Conservation (phyloP, 1,140 invertebrate species). For the Papilio glaucus region DNA sequence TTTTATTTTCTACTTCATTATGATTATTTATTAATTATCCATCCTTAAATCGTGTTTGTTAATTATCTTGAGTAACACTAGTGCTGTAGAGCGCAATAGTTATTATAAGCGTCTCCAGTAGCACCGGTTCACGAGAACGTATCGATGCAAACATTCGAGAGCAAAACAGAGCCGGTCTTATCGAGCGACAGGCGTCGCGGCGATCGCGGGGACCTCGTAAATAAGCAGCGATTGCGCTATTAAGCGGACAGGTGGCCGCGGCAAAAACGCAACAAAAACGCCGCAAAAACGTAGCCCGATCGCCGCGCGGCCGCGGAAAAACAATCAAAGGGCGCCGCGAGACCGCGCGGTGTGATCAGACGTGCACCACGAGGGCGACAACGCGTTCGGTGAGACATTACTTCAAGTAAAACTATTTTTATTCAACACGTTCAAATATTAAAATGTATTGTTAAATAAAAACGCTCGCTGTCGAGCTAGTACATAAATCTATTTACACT, state of each 20-base stretch:
- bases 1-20: neutral
- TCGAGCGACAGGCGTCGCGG: slow-evolving; percentile 21
- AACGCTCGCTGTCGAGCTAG: no score
- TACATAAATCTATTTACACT: no score
- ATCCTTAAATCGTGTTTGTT: neutral
- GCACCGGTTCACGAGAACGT: neutral
- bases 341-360: slow-evolving; percentile 51
- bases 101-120: neutral
- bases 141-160: slow-evolving; percentile 17
- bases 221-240: slow-evolving; percentile 65
- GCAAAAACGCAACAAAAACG: slow-evolving; percentile 59
- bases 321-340: slow-evolving; percentile 77
- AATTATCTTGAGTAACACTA: neutral
- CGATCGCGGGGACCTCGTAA: slow-evolving; percentile 54
- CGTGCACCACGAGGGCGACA: slow-evolving; percentile 48
- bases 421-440: no score
- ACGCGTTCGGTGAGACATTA: neutral
- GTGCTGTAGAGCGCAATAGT: neutral
- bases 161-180: slow-evolving; percentile 26
- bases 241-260: slow-evolving; percentile 50
- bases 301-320: slow-evolving; percentile 57
- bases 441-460: no score
- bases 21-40: neutral
- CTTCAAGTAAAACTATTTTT: neutral
- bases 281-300: slow-evolving; percentile 38